Evolutionary conservation across 2,888 invertebrate species (phyloP), one percentile per base, ranked within the genome.

Genomic region (Labia minor): DNA sequence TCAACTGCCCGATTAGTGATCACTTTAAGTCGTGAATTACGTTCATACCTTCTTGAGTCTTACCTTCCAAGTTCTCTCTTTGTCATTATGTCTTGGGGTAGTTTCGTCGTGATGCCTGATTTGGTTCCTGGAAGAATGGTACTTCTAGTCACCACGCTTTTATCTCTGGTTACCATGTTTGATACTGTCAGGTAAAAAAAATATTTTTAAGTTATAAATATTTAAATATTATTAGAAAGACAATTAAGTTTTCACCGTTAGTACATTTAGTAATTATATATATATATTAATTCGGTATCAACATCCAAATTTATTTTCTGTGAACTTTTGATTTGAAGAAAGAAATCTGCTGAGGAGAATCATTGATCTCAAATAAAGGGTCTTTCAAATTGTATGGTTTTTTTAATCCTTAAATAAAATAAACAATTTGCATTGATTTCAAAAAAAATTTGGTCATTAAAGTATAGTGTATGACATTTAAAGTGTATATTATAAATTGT

Each of bases 31-130:
- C 78, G 85, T 33, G 85, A 85, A 74, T 77, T 85, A 16, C 78
- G 85, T 65, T 83, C 84, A 70, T 85, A 85, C 74, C 77, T 85
- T 1, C 75, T 85, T 65, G 85, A 85, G 76, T 84, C 84, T 73
- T 85, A 85, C 75, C 76, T 85, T 19, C 85, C 85, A 0, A 85
- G 85, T 16, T 82, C 84, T 0, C 76, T 85, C 68, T 85, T 85
- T 75, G 85, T 85, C 69, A 82, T 84, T 74, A 85, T 85, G 74
- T 85, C 85, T 21, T 85, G 85, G 85, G 85, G 85, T 70, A 84
- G 85, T 72, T 85, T 85, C 77, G 82, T 85, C 70, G 84, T 85
- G 61, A 85, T 85, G 72, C 84, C 85, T 1, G 85, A 85, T 76
- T 82, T 85, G 66, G 85, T 85, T 21, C 85, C 85, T 0, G 85